Base-by-base conservation (phyloP, 2,888 invertebrate genomes). In the Trimorus sp. region DNA sequence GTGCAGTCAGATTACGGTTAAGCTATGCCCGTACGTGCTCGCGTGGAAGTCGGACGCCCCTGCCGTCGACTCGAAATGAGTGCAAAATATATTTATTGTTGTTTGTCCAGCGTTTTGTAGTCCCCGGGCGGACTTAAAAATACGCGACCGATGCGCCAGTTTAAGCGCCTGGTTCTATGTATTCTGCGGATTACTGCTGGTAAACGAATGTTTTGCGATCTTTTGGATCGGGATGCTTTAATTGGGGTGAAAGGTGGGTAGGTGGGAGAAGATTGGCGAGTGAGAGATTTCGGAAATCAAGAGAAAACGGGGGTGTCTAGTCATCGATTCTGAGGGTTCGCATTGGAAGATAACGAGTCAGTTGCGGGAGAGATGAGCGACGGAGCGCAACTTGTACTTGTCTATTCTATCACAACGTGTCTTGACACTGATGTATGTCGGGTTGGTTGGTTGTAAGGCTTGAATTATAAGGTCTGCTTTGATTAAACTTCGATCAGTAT, bases 1-100 rank as follows among this genome's bases (percentile, higher is more conserved):
- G 91, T 89, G 90, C 91, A 91, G 90, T 91, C 90, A 91, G 91
- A 91, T 91, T 91, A 91, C 91, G 89, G 89, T 87, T 91, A 91
- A 91, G 91, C 91, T 91, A 91, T 91, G 91, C 90, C 88, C 88
- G 91, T 91, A 91, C 91, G 91, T 91, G 91, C 91, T 90, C 87
- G 88, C 89, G 87, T 89, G 90, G 89, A 91, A 90, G 89, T 91
- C 89, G 79, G 69, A 84, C 77, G 54, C 75, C 65, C 85, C 84
- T 85, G 86, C 87, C 84, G 86, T 79, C 86, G 79, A 59, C 71
- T 84, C 86, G 84, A 83, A 84, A 87, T 86, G 85, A 86, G 86
- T 88, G 89, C 89, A 89, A 91, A 91, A 91, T 91, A 91, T 91
- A 91, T 91, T 91, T 91, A 91, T 91, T 91, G 91, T 91, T 91